A percentile compares a stretch with the other conserved stretches of the same genome.
Conservation (phyloP, 2,797 vertebrate species). For the Microctenopoma steveboyesi region DNA sequence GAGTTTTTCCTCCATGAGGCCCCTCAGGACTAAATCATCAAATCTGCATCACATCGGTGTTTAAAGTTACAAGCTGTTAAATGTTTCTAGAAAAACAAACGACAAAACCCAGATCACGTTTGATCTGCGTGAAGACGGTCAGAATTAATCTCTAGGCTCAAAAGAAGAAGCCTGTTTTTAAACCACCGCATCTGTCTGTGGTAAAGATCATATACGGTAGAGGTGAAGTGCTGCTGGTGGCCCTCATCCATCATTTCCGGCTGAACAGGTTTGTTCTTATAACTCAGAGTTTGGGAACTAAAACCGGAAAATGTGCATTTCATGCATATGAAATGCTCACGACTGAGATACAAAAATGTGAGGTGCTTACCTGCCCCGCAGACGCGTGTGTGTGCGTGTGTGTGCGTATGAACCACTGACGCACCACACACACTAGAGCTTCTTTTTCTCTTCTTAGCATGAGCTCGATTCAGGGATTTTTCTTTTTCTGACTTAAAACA, state of each 20-base stretch:
- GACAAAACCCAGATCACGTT: too few relatives aligned
- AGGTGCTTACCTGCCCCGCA: constrained; percentile 46
- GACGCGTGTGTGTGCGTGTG: background rate
- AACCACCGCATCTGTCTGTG: background rate
- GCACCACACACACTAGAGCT: constrained; percentile 30
- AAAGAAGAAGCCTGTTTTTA: background rate
- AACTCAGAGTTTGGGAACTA: constrained; percentile 15
- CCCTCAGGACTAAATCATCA: constrained; percentile 8
- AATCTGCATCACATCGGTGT: background rate
- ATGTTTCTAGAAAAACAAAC: background rate
- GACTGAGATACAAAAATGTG: background rate
- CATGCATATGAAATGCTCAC: constrained; percentile 22
- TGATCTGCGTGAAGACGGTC: background rate
- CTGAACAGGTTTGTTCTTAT: constrained; percentile 59
- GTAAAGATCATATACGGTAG: background rate
- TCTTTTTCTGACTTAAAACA: background rate
- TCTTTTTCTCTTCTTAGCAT: background rate
- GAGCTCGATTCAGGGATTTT: constrained; percentile 4
- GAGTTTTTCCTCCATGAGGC: constrained; percentile 27
- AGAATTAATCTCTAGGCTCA: background rate
- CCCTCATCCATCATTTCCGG: constrained; percentile 51
- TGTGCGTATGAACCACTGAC: constrained; percentile 8
- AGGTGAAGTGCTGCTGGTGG: constrained; percentile 37
- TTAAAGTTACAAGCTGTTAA: background rate
- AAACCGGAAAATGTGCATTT: constrained; percentile 56